These are phyloP conservation scores for Mirounga angustirostris DNA, from an alignment of 2,113 vertebrate genomes.

Conservation along the genomic window DNA sequence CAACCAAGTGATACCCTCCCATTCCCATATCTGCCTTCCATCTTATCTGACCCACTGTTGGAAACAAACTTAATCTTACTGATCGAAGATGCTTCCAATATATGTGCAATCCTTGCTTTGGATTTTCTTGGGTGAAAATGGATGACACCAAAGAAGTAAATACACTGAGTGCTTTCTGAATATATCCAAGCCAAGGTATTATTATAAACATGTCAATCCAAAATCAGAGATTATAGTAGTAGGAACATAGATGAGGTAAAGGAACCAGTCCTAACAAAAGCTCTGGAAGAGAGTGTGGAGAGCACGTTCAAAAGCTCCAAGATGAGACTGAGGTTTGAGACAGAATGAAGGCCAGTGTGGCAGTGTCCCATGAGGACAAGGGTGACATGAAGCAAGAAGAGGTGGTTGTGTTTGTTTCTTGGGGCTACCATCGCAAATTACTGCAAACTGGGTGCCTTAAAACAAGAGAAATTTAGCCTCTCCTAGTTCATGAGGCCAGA, in stretches of 20 bases:
- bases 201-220: background rate
- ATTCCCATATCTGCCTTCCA: background rate
- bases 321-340: background rate
- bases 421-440: background rate
- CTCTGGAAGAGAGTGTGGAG: background rate
- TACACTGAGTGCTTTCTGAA: background rate
- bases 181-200: background rate
- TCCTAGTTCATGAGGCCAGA: background rate
- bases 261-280: background rate
- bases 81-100: background rate
- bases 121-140: background rate
- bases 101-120: background rate
- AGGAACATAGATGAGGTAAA: background rate
- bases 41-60: background rate
- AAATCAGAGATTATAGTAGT: background rate
- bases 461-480: background rate
- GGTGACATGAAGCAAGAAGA: background rate
- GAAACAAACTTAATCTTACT: background rate
- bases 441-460: background rate
- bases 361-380: accelerated
- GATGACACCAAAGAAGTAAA: background rate
- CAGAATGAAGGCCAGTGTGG: background rate
- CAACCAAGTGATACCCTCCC: background rate
- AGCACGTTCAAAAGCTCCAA: background rate
- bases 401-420: background rate